These are phyloP conservation scores for Grapholita molesta DNA, from an alignment of 1,140 invertebrate genomes.

Conservation along the genomic window DNA sequence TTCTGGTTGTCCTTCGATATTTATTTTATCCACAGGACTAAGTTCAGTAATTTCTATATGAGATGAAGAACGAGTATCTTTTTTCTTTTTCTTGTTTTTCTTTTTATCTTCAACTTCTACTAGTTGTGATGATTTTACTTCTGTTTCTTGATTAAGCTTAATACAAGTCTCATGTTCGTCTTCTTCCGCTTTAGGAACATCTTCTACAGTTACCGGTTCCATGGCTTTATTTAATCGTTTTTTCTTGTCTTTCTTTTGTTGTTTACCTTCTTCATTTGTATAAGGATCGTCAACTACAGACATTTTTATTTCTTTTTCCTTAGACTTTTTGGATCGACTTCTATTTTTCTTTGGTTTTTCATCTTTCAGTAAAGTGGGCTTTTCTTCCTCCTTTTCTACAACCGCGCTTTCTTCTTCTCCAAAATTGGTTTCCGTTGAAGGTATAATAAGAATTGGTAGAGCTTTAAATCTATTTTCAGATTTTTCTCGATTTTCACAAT, in stretches of 20 bases:
- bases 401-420: constrained; percentile 38
- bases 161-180: constrained; percentile 17
- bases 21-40: constrained; percentile 35
- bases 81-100: constrained; percentile 64
- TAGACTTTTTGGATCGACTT: constrained; percentile 48
- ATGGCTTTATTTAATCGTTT: constrained; percentile 53
- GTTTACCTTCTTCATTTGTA: constrained; percentile 48
- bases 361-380: constrained; percentile 19
- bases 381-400: not conserved
- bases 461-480: constrained; percentile 66
- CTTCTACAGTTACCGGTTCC: constrained; percentile 31
- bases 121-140: constrained; percentile 21
- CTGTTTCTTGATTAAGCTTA: constrained; percentile 23
- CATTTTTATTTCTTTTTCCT: constrained; percentile 50
- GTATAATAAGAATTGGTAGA: constrained; percentile 40
- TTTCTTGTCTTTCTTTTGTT: constrained; percentile 56
- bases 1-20: not conserved
- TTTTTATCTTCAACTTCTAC: constrained; percentile 37
- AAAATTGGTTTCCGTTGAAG: constrained; percentile 28
- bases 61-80: constrained; percentile 39
- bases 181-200: constrained; percentile 25
- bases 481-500: constrained; percentile 42
- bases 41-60: constrained; percentile 24
- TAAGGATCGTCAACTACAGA: constrained; percentile 24
- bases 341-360: constrained; percentile 36